These are phyloP conservation scores for Rostratula benghalensis DNA, from an alignment of 2,113 vertebrate genomes.

Conservation along the genomic window DNA sequence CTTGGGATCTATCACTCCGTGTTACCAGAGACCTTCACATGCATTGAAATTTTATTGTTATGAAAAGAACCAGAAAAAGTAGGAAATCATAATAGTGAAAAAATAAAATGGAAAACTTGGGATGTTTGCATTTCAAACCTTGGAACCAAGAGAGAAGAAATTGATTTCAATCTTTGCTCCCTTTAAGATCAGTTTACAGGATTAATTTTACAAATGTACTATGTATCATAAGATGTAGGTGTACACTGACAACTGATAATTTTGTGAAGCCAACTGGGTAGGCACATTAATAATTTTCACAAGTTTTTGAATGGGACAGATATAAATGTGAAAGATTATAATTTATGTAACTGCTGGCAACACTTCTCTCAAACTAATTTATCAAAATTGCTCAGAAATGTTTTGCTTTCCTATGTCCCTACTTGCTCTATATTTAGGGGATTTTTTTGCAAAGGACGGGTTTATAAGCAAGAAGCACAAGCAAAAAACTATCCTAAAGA, in stretches of 20 bases:
- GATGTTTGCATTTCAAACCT: background rate
- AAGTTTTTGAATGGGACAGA: background rate
- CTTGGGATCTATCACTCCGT: background rate
- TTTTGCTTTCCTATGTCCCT: background rate
- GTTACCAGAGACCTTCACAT: background rate
- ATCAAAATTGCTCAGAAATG: background rate
- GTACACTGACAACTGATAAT: background rate
- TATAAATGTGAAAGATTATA: background rate
- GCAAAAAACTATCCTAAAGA: background rate
- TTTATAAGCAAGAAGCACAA: background rate
- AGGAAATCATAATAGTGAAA: background rate
- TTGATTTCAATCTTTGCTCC: background rate
- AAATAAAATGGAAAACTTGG: background rate
- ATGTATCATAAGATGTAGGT: background rate
- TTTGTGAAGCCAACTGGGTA: background rate
- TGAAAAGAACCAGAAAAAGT: background rate
- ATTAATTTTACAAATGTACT: background rate
- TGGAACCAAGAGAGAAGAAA: background rate
- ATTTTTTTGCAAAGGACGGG: background rate
- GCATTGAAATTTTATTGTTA: background rate
- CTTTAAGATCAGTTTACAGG: background rate
- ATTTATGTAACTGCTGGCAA: background rate
- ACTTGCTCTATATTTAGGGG: background rate
- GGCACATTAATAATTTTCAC: background rate
- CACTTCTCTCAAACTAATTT: constrained; percentile 18